Percentiles rank a stretch among this genome's conserved stretches.
Conservation (phyloP, 1,140 invertebrate genomes). For the Leptinotarsa lineolata region DNA sequence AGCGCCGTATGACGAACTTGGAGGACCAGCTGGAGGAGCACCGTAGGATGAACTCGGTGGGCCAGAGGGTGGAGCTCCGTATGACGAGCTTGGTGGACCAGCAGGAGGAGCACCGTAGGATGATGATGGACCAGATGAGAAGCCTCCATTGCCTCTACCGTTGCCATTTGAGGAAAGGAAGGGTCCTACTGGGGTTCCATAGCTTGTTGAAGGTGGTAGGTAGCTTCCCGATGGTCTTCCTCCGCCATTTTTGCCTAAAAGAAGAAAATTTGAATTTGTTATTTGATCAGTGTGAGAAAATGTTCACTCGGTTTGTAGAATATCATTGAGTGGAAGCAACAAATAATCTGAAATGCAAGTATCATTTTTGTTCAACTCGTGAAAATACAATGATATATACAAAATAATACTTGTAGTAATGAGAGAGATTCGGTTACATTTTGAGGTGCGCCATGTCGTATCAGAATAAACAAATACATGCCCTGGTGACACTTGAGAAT, state of each 20-base stretch:
- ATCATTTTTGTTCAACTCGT: no score
- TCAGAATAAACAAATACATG: no score
- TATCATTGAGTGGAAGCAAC: no score
- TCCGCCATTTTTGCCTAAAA: slow-evolving; percentile 11
- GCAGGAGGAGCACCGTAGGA: slow-evolving; percentile 40
- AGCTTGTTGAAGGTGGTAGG: slow-evolving; percentile 42
- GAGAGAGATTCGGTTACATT: no score
- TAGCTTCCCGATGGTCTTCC: slow-evolving; percentile 36
- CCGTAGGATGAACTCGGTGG: slow-evolving; percentile 40
- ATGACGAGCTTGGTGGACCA: slow-evolving; percentile 49
- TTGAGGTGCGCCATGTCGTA: no score
- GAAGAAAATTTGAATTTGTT: slow-evolving; percentile 15
- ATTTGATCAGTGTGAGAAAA: no score
- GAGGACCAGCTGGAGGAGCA: slow-evolving; percentile 28
- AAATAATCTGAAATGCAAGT: no score
- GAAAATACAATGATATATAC: no score
- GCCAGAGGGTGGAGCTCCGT: slow-evolving; percentile 55
- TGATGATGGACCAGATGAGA: slow-evolving; percentile 35
- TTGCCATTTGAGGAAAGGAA: slow-evolving; percentile 35
- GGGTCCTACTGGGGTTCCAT: slow-evolving; percentile 38
- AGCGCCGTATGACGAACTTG: slow-evolving; percentile 44
- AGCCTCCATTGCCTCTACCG: slow-evolving; percentile 34
- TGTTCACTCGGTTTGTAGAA: no score
- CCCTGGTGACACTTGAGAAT: no score
- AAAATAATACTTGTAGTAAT: no score